Conservation (phyloP, 1,140 invertebrate genomes). For the Chymomyza costata region DNA sequence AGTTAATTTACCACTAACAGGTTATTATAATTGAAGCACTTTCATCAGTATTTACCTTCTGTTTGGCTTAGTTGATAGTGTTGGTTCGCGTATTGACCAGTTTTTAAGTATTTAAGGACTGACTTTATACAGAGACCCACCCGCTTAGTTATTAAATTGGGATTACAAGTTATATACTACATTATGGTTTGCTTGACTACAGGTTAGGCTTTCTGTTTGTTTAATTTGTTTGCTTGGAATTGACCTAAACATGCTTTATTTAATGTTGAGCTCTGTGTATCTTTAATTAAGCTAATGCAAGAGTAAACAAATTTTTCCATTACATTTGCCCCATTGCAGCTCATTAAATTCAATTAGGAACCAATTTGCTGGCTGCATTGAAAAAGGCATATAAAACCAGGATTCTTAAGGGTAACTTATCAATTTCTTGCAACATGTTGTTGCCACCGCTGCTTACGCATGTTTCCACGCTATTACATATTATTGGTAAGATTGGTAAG, state of each 20-base stretch:
- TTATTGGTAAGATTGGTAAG: constrained; percentile 36
- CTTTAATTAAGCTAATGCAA: constrained; percentile 64
- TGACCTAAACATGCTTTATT: constrained; percentile 22
- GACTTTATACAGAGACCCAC: no score
- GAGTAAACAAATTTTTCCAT: constrained; percentile 47
- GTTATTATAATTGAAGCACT: no score
- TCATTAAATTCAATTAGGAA: constrained; percentile 57
- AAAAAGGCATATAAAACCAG: constrained; percentile 31
- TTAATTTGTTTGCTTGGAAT: constrained; percentile 18
- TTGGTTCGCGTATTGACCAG: no score
- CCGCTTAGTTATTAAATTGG: no score
- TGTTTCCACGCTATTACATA: constrained; percentile 33
- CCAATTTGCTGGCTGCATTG: constrained; percentile 13
- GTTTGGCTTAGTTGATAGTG: no score
- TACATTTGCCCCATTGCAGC: constrained; percentile 18
- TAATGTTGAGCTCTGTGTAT: constrained; percentile 36
- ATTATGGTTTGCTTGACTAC: no score
- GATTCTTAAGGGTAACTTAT: not conserved
- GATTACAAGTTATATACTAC: no score
- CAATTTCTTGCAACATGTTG: constrained; percentile 56
- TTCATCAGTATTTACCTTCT: no score
- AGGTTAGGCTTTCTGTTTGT: no score
- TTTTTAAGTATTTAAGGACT: no score
- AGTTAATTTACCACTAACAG: no score
- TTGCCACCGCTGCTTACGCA: constrained; percentile 24